Percentiles rank a stretch among this genome's conserved stretches.
These are phyloP conservation scores for Congeria kusceri DNA, from an alignment of 2,888 invertebrate species.

Conservation along the genomic window DNA sequence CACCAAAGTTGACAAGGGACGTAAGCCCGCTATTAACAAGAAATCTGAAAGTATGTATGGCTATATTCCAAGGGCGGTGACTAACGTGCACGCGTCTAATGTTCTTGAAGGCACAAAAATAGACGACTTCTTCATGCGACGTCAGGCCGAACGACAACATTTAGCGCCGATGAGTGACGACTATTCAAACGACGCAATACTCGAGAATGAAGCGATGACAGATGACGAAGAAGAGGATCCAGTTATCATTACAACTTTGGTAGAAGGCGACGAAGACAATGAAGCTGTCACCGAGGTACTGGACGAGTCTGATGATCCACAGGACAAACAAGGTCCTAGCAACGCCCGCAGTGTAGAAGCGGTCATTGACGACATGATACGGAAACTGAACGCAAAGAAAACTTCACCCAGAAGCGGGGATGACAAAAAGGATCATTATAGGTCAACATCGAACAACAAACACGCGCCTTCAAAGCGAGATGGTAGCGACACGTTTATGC, in stretches of 20 bases:
- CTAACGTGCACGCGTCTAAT: slow-evolving; percentile 65
- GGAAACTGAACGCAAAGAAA: neutral
- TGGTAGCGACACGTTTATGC: neutral
- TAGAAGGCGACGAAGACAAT: slow-evolving; percentile 9
- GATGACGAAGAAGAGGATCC: slow-evolving; percentile 7
- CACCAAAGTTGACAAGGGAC: slow-evolving; percentile 1
- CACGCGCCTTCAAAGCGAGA: neutral
- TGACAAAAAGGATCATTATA: no score
- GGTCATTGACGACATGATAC: neutral
- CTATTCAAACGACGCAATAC: neutral
- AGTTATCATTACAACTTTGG: slow-evolving; percentile 22
- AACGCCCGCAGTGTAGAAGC: neutral
- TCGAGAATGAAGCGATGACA: neutral
- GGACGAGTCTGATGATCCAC: no score
- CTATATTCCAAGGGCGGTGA: slow-evolving; percentile 69
- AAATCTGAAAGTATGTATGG: slow-evolving; percentile 69
- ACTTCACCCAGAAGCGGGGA: no score
- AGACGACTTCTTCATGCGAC: slow-evolving; percentile 66
- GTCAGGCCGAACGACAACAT: slow-evolving; percentile 40
- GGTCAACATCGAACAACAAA: neutral
- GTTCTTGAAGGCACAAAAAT: slow-evolving; percentile 67
- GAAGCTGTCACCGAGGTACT: neutral
- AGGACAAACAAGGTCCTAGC: neutral
- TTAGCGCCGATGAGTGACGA: neutral
- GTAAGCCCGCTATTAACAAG: neutral